Base-by-base conservation (phyloP, 2,888 invertebrate species). In the Lithophane semibrunnea region DNA sequence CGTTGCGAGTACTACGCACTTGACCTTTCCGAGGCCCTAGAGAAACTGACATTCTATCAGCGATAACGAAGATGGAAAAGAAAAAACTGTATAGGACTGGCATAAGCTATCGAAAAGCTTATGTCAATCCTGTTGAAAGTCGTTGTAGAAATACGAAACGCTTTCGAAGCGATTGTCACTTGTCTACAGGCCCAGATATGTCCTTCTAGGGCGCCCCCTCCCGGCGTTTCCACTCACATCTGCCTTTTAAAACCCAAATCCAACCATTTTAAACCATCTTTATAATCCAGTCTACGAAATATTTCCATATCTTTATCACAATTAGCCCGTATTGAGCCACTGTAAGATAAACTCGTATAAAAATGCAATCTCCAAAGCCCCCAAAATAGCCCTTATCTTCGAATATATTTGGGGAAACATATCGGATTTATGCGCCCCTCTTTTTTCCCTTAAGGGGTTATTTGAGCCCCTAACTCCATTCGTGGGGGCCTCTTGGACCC, bases 391-490 rank as follows among this genome's bases (percentile, higher is more conserved):
- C 68, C 79, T 83, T 83, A 86, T 86, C 84, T 86, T 54, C 42
- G 83, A 74, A 83, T 83, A 84, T 76, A 79, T 84, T 85, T 71
- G 66, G 58, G 77, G 61, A 60, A 84, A 77, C 79, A 86, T 82
- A 79, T 84, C 78, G 66, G 78, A 84, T 81, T 84, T 84, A 84
- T 77, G 75, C 73, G 65, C 58, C 79, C 61, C 79, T 63, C 64
- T 68, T 84, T 71, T 75, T 82, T 49, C 61, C 75, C 75, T 86
- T 21, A 83, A 83, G 84, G 84, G 79, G 86, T 86, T 84, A 82
- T 75, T 74, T 78, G 68, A 83, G 68, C 83, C 66, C 71, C 74
- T 81, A 68, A 82, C 78, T 70, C 63, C 54, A 63, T 60, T 76
- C 61, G 71, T 42, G 24, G 71, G 60, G 44, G 68, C 71, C 78